Conservation (phyloP, 53 echinoderm and acorn worm genomes). For the Pentamera pediparva region DNA sequence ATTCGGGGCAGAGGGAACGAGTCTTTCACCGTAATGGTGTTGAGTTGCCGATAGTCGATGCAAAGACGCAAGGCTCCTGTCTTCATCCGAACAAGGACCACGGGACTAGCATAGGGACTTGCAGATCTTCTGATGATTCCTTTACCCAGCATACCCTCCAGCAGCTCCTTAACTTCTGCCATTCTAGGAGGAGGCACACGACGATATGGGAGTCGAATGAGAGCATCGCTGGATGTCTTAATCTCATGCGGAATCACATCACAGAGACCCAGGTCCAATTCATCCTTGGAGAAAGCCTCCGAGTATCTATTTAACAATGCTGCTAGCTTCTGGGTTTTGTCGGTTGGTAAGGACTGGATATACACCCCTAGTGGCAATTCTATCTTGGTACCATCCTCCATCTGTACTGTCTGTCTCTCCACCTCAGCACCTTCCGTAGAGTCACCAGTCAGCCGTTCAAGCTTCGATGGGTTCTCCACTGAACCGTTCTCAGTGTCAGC, state of each 20-base stretch:
- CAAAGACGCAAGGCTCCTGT: not conserved
- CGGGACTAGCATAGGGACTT: too few species aligned
- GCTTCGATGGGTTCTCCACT: not conserved
- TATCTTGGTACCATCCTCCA: not conserved
- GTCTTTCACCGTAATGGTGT: constrained; percentile 44
- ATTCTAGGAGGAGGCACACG: constrained; percentile 23
- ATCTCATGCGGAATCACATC: constrained; percentile 50
- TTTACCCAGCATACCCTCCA: constrained; percentile 29
- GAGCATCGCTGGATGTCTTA: constrained; percentile 15
- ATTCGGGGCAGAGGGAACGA: constrained; percentile 50
- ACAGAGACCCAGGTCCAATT: constrained; percentile 54
- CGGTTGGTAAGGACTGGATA: not conserved
- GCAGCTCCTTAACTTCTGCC: constrained; percentile 24
- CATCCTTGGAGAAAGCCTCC: constrained; percentile 33
- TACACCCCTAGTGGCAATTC: not conserved
- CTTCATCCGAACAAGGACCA: too few species aligned
- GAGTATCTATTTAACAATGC: constrained; percentile 27
- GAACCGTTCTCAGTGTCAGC: not conserved
- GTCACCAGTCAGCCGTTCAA: too few species aligned
- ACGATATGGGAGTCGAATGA: constrained; percentile 37
- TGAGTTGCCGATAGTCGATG: constrained; percentile 19
- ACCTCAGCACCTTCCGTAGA: not conserved
- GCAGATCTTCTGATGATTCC: too few species aligned
- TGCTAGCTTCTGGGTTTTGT: not conserved
- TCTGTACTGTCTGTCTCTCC: not conserved